Evolutionary conservation across 1,140 invertebrate species (phyloP), one percentile per base, ranked within the genome.

Genomic region (Varroa destructor): DNA sequence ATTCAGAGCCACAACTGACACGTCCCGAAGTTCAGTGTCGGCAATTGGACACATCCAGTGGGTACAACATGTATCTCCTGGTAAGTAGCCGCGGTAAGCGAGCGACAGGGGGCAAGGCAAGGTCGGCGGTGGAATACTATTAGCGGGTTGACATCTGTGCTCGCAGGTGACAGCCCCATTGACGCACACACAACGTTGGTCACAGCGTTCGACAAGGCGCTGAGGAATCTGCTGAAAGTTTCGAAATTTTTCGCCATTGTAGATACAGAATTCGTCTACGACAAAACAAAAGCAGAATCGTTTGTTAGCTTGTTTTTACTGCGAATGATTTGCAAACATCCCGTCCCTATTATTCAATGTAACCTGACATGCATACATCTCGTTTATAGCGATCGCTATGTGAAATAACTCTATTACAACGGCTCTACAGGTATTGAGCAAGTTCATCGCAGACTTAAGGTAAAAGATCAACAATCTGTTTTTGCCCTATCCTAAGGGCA

Each of bases 121-220:
- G 43, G 83, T 84, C 5, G 84, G 77, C 0, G 90, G 90, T 1
- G 90, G 90, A 46, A 84, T 74, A 0, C 87, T 84, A 6, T 87
- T 79, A 0, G 93, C 83, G 0, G 86, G 85, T 1, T 86, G 84
- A 81, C 91, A 94, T 25, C 85, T 83, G 2, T 85, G 84, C 73
- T 88, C 85, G 77, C 91, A 94, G 61, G 89, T 87, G 4, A 93
- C 82, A 74, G 88, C 88, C 42, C 90, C 90, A 78, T 87, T 86
- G 77, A 91, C 88, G 76, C 91, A 93, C 78, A 86, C 89, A 79
- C 91, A 94, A 75, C 86, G 82, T 73, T 89, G 85, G 71, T 91
- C 88, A 77, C 91, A 94, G 64, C 89, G 89, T 67, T 84, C 85
- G 36, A 87, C 75, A 79, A 78, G 61, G 43, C 88, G 82, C 77